Percentiles rank a stretch among this genome's conserved stretches.
Conservation (phyloP, 1,140 invertebrate species). For the Zaprionus davidi region DNA sequence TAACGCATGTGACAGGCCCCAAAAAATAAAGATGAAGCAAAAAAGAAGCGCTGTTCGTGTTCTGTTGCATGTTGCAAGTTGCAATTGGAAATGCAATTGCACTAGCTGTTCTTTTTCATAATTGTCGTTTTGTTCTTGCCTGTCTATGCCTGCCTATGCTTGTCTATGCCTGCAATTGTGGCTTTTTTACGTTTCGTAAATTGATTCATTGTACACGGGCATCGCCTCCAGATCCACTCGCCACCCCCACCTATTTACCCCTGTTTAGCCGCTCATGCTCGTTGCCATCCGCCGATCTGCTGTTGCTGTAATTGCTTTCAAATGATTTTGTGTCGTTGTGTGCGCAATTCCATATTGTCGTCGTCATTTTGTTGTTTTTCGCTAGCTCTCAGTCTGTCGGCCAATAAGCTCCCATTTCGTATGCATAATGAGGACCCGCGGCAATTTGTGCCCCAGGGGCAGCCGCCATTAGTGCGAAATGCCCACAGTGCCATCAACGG, state of each 20-base stretch:
- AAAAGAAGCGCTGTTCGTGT: background rate
- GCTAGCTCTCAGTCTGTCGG: conserved; percentile 16
- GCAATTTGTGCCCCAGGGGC: conserved; percentile 59
- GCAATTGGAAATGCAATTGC: conserved; percentile 75
- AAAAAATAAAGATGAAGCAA: conserved; percentile 39
- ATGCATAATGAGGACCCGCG: conserved; percentile 77
- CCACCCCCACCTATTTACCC: background rate
- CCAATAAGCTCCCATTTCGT: conserved; percentile 75
- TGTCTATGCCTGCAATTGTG: conserved; percentile 67
- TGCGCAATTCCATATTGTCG: conserved; percentile 76
- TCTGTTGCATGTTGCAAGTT: conserved; percentile 6
- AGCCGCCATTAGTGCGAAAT: conserved; percentile 70
- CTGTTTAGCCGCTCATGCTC: background rate
- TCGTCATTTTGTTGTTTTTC: conserved; percentile 49
- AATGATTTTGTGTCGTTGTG: conserved; percentile 78
- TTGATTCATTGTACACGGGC: conserved; percentile 78
- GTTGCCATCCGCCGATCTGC: conserved; percentile 14
- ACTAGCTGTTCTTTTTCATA: conserved; percentile 67
- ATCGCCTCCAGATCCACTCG: conserved; percentile 23
- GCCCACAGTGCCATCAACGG: conserved; percentile 23
- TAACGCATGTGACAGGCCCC: conserved; percentile 52
- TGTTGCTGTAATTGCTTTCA: conserved; percentile 76
- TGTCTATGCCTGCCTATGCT: conserved; percentile 23
- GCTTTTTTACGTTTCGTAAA: conserved; percentile 82
- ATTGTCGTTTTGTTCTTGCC: conserved; percentile 53